A percentile compares a stretch with the other conserved stretches of the same genome.
phyloP scores from a whole-genome alignment of 1,140 invertebrate species.

The Meteorus sp. region DNA sequence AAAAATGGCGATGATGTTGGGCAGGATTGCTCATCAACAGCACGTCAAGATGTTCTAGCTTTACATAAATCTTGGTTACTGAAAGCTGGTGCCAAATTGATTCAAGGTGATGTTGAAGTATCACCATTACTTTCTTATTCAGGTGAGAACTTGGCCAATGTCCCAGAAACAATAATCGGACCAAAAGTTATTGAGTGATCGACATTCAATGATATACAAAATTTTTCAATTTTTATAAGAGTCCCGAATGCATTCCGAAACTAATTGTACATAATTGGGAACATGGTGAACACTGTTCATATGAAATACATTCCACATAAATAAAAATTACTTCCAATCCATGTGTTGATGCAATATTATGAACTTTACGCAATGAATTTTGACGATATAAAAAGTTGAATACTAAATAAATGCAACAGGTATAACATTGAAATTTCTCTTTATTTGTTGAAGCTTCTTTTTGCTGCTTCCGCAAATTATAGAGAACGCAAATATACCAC shows the following conservation, averaged over 20 bases:
- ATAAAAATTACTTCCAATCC: too few species aligned
- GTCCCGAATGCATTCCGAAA: background rate
- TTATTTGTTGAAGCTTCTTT: too few species aligned
- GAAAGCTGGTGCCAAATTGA: conserved; percentile 76
- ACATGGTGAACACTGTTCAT: too few species aligned
- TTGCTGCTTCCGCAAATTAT: too few species aligned
- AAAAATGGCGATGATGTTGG: conserved; percentile 89
- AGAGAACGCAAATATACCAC: too few species aligned
- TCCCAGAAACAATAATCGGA: conserved; percentile 70
- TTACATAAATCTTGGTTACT: conserved; percentile 84
- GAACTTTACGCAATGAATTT: too few species aligned
- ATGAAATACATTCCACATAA: too few species aligned
- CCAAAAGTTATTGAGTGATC: conserved; percentile 52
- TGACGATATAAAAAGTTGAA: too few species aligned
- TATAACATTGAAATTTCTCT: too few species aligned
- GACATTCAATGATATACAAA: background rate
- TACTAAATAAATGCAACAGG: too few species aligned
- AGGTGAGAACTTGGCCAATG: conserved; percentile 77
- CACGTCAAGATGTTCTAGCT: conserved; percentile 74
- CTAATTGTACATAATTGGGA: too few species aligned
- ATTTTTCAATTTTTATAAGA: background rate
- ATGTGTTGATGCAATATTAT: too few species aligned
- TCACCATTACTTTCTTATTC: conserved; percentile 89
- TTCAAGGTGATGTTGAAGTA: conserved; percentile 79
- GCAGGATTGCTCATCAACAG: conserved; percentile 90